Conservation (phyloP, 2,797 vertebrate species). For the Etheostoma nigrum region DNA sequence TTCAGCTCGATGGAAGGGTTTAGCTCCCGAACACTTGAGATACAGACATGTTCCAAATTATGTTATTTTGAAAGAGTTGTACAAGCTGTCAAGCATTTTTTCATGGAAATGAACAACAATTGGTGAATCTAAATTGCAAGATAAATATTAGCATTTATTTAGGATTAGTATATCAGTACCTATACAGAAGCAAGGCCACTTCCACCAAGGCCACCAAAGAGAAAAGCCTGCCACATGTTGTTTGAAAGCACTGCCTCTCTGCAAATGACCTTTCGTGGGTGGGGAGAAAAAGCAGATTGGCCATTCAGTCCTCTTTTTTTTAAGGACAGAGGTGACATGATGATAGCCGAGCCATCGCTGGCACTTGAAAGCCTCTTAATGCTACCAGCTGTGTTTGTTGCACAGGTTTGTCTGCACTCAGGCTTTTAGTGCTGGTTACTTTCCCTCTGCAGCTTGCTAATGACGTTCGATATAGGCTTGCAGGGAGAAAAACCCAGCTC, state of each 20-base stretch:
- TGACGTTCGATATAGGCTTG: conserved; percentile 55
- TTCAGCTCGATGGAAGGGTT: conserved; percentile 44
- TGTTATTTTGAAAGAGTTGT: conserved; percentile 15
- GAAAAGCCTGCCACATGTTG: conserved; percentile 65
- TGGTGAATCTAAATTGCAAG: conserved; percentile 48
- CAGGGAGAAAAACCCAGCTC: conserved; percentile 39
- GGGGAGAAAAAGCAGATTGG: conserved; percentile 66
- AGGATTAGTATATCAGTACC: conserved; percentile 1
- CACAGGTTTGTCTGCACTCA: conserved; percentile 52
- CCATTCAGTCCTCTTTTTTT: conserved; percentile 61
- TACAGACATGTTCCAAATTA: conserved; percentile 25
- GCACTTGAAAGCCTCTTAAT: conserved; percentile 73
- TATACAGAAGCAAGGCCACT: conserved; percentile 18
- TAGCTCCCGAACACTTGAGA: conserved; percentile 23
- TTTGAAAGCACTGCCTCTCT: conserved; percentile 66
- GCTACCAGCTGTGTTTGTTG: conserved; percentile 72
- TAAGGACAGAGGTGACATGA: conserved; percentile 63
- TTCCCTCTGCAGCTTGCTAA: conserved; percentile 65
- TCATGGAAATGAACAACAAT: conserved; percentile 35
- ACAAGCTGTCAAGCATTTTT: conserved; percentile 6
- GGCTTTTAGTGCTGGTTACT: conserved; percentile 63
- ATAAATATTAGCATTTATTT: conserved; percentile 49
- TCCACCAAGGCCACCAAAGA: conserved; percentile 33
- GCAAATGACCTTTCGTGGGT: conserved; percentile 71
- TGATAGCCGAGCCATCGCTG: conserved; percentile 61